phyloP scores from a whole-genome alignment of 2,797 vertebrate genomes.

The Microhierax caerulescens region DNA sequence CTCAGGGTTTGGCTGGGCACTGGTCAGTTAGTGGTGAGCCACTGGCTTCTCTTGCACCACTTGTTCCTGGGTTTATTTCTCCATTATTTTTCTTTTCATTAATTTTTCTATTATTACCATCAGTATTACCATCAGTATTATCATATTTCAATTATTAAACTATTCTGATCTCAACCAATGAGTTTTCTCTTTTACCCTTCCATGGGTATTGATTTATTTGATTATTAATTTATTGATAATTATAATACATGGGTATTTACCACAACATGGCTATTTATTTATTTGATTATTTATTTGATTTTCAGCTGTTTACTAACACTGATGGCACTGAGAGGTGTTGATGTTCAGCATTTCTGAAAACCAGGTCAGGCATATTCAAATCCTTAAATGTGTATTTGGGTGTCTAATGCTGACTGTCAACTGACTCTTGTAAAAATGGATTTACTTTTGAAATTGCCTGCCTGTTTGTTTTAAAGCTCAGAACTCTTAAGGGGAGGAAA shows the following conservation, averaged over 20 bases:
- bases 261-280: background rate
- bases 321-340: background rate
- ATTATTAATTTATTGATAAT: background rate
- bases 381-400: background rate
- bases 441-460: background rate
- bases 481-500: background rate
- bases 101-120: background rate
- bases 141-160: background rate
- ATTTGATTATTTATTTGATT: background rate
- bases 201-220: background rate
- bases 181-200: background rate
- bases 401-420: background rate
- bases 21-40: background rate
- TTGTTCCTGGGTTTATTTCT: background rate
- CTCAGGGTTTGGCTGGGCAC: background rate
- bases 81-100: background rate
- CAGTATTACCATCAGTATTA: background rate
- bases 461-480: background rate
- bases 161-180: background rate
- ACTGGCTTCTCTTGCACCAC: background rate
- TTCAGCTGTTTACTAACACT: background rate
- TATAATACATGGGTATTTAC: too few relatives aligned
- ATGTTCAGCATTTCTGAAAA: background rate
- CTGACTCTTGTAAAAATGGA: background rate
- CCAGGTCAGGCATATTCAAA: background rate